Conservation (phyloP, 1,140 invertebrate species). For the Mamestra configurata region DNA sequence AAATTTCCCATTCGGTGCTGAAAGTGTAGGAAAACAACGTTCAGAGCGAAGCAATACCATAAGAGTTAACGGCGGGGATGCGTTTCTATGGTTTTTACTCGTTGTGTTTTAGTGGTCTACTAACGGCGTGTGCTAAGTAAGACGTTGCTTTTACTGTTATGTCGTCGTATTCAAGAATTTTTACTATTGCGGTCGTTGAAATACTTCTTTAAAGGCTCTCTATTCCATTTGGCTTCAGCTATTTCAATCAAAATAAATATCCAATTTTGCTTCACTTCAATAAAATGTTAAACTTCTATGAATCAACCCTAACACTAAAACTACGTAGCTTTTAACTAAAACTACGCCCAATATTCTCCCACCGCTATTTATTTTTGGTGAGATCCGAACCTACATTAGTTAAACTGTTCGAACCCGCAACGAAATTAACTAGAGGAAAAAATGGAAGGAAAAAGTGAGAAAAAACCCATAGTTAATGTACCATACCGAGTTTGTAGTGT, state of each 20-base stretch:
- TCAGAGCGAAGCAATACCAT: constrained; percentile 27
- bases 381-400: not conserved
- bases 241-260: not conserved
- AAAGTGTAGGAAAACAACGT: constrained; percentile 30
- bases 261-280: not conserved
- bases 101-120: constrained; percentile 34
- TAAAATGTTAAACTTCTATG: not conserved
- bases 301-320: not conserved
- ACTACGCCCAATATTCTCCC: not conserved
- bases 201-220: not conserved
- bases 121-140: constrained; percentile 20
- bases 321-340: not conserved
- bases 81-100: constrained; percentile 39
- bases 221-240: not conserved
- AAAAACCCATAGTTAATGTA: constrained; percentile 6
- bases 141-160: constrained; percentile 31
- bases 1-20: constrained; percentile 17
- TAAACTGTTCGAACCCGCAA: constrained; percentile 3
- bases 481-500: constrained; percentile 12
- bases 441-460: not conserved
- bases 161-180: constrained; percentile 8
- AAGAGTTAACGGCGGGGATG: constrained; percentile 38
- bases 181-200: constrained; percentile 1
- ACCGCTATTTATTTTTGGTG: not conserved
- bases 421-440: not conserved